Base-by-base conservation (phyloP, 2,888 invertebrate genomes). In the Deilephila elpenor region DNA sequence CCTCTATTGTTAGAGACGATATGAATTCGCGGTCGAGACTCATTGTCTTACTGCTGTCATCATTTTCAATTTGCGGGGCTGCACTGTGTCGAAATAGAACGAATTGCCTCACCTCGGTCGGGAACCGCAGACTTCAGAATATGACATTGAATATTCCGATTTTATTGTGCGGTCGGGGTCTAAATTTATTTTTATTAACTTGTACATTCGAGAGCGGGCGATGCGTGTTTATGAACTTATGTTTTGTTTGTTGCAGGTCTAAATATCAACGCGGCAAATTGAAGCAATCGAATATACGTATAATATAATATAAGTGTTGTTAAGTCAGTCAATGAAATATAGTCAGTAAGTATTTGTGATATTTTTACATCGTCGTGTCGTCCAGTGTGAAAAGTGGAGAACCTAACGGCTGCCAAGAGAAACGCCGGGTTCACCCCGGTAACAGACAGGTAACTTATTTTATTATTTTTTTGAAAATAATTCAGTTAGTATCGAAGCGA, bases 301-400 rank as follows among this genome's bases (percentile, higher is more conserved):
- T n/a, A n/a, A n/a, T n/a, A n/a, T n/a, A n/a, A n/a, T 25, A 71
- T 73, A 74, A 62, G 59, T 64, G 44, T 44, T 64, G 7, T 72
- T 59, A 72, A 73, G 29, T 32, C 20, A 73, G 29, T 32, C 20
- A 73, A 73, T 75, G 70, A 74, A 75, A 75, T 70, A 75, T 71
- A 71, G n/a, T 73, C 53, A 74, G 77, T 78, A 75, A 79, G 76
- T 76, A 76, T 29, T 20, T 44, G 67, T 80, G 81, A 78, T 81
- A 78, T 78, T 79, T 83, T 85, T 81, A 60, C 74, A 70, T 61
- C 75, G 76, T 73, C 74, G 86, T 84, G 78, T 32, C 81, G 85
- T 88, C 80, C 77, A 85, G 84, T 86, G 83, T 80, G 73, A 88
- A 93, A 91, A 91, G 93, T 93, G 93, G 93, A 93, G 88, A 89